Evolutionary conservation across 2,113 vertebrate species (phyloP).

Genomic region (Nesoenas mayeri): DNA sequence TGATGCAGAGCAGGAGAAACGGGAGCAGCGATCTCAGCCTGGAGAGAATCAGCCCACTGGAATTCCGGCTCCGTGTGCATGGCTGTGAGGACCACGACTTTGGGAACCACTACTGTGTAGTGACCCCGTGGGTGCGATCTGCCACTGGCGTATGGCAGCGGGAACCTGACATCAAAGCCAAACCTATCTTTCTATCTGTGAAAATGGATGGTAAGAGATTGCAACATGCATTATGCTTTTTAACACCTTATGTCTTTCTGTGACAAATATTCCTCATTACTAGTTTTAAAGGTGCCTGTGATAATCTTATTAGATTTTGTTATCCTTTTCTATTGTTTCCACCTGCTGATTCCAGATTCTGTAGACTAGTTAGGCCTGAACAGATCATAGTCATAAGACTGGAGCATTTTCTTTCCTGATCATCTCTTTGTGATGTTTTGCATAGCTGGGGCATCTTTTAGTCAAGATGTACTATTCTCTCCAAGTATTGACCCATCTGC

Average conservation of each 20-base stretch:
- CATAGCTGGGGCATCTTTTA: background rate
- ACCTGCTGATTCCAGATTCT: background rate
- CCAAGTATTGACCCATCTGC: background rate
- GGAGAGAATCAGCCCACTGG: slow-evolving; percentile 79
- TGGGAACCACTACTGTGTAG: slow-evolving; percentile 87
- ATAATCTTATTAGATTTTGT: background rate
- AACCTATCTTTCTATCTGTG: slow-evolving; percentile 84
- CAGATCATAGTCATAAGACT: background rate
- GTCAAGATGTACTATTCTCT: background rate
- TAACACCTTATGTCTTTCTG: background rate
- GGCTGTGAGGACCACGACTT: slow-evolving; percentile 87
- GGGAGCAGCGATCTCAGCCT: slow-evolving; percentile 86
- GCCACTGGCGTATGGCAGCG: slow-evolving; percentile 83
- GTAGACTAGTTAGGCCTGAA: background rate
- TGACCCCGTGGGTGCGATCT: slow-evolving; percentile 87
- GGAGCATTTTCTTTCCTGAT: background rate
- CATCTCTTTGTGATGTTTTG: background rate
- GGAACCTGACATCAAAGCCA: slow-evolving; percentile 80
- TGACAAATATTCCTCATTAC: background rate
- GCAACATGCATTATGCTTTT: background rate
- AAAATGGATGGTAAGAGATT: slow-evolving; percentile 86
- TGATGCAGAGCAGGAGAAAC: slow-evolving; percentile 78
- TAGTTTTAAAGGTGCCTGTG: background rate
- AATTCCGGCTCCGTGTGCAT: slow-evolving; percentile 83
- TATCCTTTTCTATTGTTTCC: background rate